Evolutionary conservation across 2,888 invertebrate genomes (phyloP), one percentile per base, ranked within the genome.

Genomic region (Athrips mouffetella): DNA sequence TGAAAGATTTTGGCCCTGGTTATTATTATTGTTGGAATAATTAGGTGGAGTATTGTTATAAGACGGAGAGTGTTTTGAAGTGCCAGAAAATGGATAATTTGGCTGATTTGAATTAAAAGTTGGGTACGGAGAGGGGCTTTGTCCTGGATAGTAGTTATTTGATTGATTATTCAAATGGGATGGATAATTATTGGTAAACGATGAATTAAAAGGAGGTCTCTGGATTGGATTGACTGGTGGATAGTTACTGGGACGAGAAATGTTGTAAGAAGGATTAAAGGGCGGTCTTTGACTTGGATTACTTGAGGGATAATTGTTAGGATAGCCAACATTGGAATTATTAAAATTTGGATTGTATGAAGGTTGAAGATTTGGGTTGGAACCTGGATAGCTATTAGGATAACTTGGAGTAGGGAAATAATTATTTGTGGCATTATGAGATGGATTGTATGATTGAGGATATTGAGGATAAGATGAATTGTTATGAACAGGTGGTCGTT

Each of bases 401-500:
- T 45, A 47, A 41, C 51, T 18, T 48, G 45, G 35, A 7, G 54
- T 44, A 44, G 35, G 48, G 27, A 60, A 50, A 54, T 46, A 54
- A 48, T 58, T 61, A 41, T 42, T 41, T 5, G 41, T 23, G 5
- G 45, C 37, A 16, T 40, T 55, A 11, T 33, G 31, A 33, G 31
- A 16, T 25, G 57, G 48, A 31, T 52, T 41, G 11, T 37, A 51
- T 8, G 37, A 20, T 21, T 21, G 40, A 23, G 4, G 10, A 7
- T 23, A 15, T 7, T 21, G 15, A 29, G 45, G 44, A 42, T 46
- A 29, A 44, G 30, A 48, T 27, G 16, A 31, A 10, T 16, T 42
- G n/a, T n/a, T n/a, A n/a, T n/a, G n/a, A n/a, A n/a, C n/a, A 35
- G 5, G 48, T 4, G 48, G 44, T 13, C 21, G 18, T 37, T 49